Base-by-base conservation (phyloP, 1,140 invertebrate species). In the Megalonaias nervosa region DNA sequence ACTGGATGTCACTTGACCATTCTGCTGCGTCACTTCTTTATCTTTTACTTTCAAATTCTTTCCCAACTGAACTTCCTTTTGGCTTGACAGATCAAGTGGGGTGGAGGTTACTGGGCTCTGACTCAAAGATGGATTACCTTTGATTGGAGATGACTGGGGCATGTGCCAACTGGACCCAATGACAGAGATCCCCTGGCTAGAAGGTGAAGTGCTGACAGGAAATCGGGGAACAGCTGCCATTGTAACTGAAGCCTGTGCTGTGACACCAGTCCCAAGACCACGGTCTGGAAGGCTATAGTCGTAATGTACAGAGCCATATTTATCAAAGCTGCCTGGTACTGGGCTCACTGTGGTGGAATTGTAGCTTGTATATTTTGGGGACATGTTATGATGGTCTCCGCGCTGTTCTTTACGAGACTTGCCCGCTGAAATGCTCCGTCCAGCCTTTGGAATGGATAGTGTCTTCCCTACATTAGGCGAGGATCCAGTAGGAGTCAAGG, bases 211-310 rank as follows among this genome's bases (percentile, higher is more conserved):
- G 17, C 71, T 62, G 56, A 70, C 56, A 4, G 70, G 77, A 57
- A 82, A 68, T 13, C 72, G 66, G 60, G 82, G 62, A 26, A 80
- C 70, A 64, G 81, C 60, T 12, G 80, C 71, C 62, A 81, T 64
- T 19, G 80, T 73, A n/a, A 66, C 57, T 6, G 69, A 65, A 13
- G 72, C 31, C 26, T 61, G 62, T 38, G 66, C 56, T 17, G 75
- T 57, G 5, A 65, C 58, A 16, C 64, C n/a, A 58, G 23, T 66
- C 48, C 85, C 83, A 17, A 89, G 72, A n/a, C 88, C 88, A 38
- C 88, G 79, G 59, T 89, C 88, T 67, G 88, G 88, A 55, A 89
- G 74, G 71, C 81, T 86, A 67, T 89, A 89, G 67, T 89, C 86
- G 74, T 89, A 89, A 2, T 83, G 79, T 16, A 72, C 38, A 31